phyloP scores from a whole-genome alignment of 2,797 vertebrate species.

The Coracias cyanogaster region DNA sequence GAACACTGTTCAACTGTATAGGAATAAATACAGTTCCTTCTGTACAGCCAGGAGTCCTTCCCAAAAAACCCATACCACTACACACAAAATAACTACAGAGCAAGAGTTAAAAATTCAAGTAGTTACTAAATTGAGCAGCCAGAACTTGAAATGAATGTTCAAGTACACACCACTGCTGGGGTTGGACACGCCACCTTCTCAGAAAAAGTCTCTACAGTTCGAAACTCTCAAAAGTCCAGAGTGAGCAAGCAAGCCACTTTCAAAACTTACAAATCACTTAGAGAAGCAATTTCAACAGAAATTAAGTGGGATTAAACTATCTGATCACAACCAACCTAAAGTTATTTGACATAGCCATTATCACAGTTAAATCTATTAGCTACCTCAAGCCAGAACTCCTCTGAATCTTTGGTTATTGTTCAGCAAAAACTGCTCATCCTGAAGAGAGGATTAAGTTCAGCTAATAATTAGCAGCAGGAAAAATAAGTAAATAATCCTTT shows the following conservation, averaged over 20 bases:
- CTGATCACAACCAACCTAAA: background rate
- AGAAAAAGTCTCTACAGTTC: background rate
- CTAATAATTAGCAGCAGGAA: background rate
- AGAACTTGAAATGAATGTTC: background rate
- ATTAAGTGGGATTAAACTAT: background rate
- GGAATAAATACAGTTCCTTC: background rate
- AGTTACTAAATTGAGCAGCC: background rate
- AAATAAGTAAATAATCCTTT: background rate
- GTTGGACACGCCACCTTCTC: background rate
- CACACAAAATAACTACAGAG: background rate
- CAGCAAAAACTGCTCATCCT: background rate
- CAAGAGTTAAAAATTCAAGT: background rate
- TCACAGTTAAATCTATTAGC: background rate
- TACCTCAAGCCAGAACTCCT: background rate
- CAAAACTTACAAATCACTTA: background rate
- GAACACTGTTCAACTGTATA: background rate
- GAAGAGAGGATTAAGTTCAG: background rate
- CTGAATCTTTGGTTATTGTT: background rate
- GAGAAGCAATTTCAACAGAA: background rate
- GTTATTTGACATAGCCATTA: background rate
- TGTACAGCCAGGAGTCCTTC: background rate
- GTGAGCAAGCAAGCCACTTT: background rate
- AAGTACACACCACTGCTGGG: background rate
- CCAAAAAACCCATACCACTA: background rate
- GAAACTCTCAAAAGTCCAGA: background rate